Percentiles rank a stretch among this genome's conserved stretches.
phyloP scores from a whole-genome alignment of 2,113 vertebrate genomes.

The Apteryx owenii region DNA sequence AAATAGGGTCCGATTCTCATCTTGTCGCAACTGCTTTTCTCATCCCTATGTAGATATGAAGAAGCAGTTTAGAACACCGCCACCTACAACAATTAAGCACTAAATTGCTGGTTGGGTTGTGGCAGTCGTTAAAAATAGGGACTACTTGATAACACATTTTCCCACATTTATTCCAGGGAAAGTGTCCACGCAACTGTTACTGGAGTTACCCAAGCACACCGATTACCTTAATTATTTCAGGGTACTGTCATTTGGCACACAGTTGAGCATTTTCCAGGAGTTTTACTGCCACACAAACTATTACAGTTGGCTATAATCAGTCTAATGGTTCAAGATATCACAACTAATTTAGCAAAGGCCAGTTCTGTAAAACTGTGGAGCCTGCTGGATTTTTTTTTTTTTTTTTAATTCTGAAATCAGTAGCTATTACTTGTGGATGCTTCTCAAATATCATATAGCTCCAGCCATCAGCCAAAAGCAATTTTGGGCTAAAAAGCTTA shows the following conservation, averaged over 20 bases:
- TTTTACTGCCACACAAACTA: not conserved
- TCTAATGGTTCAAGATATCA: not conserved
- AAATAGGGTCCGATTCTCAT: not conserved
- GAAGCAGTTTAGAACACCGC: not conserved
- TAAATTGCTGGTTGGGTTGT: not conserved
- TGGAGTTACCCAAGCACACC: not conserved
- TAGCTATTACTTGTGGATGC: not conserved
- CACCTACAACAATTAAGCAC: not conserved
- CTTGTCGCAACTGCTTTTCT: not conserved
- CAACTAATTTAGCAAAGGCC: not conserved
- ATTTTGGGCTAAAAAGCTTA: not conserved
- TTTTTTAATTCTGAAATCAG: not conserved
- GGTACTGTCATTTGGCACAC: not conserved
- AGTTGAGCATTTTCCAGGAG: slow-evolving; percentile 5
- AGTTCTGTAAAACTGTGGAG: not conserved
- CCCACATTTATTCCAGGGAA: not conserved
- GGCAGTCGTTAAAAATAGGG: not conserved
- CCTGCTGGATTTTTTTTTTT: not conserved
- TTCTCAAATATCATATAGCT: slow-evolving; percentile 8
- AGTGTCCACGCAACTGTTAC: not conserved
- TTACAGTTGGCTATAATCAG: not conserved
- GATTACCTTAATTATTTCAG: not conserved
- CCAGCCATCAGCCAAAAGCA: not conserved
- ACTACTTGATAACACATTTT: not conserved
- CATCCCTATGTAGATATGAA: rapidly evolving